Conservation (phyloP, 2,113 vertebrate species). For the Chaetodon trifascialis region DNA sequence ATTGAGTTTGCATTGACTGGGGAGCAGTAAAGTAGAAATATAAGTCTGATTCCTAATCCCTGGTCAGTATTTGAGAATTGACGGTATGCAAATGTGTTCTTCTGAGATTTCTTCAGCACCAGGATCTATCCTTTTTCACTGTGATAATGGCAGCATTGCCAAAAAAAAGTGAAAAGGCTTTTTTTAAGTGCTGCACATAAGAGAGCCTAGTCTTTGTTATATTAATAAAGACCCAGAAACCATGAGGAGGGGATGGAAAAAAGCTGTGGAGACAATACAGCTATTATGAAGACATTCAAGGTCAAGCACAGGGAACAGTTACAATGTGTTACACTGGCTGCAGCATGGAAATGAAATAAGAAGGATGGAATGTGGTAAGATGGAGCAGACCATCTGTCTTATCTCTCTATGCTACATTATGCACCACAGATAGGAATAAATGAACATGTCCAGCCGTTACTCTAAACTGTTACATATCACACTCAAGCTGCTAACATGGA, state of each 20-base stretch:
- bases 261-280: slow-evolving; percentile 1
- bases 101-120: not conserved
- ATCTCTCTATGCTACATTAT: slow-evolving; percentile 51
- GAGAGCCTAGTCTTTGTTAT: slow-evolving; percentile 13
- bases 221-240: slow-evolving; percentile 33
- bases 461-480: slow-evolving; percentile 53
- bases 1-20: not conserved
- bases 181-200: slow-evolving; percentile 16
- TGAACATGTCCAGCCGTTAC: slow-evolving; percentile 35
- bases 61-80: not conserved
- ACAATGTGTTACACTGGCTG: slow-evolving; percentile 22
- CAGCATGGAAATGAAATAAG: slow-evolving; percentile 51
- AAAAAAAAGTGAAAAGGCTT: not conserved
- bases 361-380: slow-evolving; percentile 44
- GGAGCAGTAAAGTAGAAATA: not conserved
- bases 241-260: slow-evolving; percentile 32
- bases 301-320: slow-evolving; percentile 44
- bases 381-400: slow-evolving; percentile 54
- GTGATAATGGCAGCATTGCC: slow-evolving; percentile 3
- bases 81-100: not conserved
- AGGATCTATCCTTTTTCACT: not conserved
- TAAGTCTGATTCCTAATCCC: not conserved
- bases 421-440: slow-evolving; percentile 41
- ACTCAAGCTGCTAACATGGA: slow-evolving; percentile 57
- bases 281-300: slow-evolving; percentile 41